Conservation (phyloP, 2,113 vertebrate species). For the Anthoscopus minutus region DNA sequence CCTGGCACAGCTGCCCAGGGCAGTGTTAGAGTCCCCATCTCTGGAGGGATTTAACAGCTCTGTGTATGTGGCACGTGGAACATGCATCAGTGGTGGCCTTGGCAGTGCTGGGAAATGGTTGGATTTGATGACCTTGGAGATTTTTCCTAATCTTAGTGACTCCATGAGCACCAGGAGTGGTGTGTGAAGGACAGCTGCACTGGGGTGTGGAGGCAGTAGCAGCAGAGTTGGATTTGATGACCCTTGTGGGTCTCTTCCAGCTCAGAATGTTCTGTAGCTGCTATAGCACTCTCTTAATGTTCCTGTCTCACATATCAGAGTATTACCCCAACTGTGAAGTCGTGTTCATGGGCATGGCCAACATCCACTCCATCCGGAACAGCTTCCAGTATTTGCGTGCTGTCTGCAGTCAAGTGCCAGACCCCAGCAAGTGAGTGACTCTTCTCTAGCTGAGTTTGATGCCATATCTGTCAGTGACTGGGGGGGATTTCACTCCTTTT, state of each 20-base stretch:
- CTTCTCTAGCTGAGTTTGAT: neutral
- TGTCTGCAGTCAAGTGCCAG: slow-evolving; percentile 96
- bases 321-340: slow-evolving; percentile 99
- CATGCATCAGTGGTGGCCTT: neutral
- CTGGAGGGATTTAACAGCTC: neutral
- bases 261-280: neutral
- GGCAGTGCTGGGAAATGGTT: neutral
- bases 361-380: slow-evolving; percentile 97
- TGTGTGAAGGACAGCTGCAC: neutral
- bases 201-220: rapidly evolving
- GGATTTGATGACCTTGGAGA: neutral
- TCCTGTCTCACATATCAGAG: slow-evolving; percentile 67
- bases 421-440: slow-evolving; percentile 93
- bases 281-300: neutral
- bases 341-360: slow-evolving; percentile 99
- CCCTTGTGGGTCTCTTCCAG: neutral
- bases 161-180: neutral
- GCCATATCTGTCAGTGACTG: neutral
- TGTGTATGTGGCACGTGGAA: neutral
- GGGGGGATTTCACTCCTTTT: neutral
- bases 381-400: slow-evolving; percentile 95
- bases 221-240: neutral
- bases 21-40: neutral
- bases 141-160: neutral
- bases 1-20: neutral